These are phyloP conservation scores for Labrus mixtus DNA, from an alignment of 2,113 vertebrate genomes.

Conservation along the genomic window DNA sequence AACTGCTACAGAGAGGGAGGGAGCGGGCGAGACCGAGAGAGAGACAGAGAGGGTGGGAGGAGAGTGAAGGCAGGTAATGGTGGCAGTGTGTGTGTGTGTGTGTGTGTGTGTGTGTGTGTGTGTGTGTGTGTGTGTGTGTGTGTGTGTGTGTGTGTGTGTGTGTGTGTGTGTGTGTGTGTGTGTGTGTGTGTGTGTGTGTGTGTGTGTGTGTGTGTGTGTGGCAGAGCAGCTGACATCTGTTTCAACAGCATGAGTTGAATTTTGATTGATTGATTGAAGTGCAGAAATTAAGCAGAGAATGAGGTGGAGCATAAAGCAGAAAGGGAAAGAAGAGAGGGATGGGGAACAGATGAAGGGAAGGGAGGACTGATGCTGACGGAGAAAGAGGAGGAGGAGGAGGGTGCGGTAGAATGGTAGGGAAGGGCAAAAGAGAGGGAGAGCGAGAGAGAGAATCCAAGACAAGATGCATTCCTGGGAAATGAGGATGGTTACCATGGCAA, in stretches of 20 bases:
- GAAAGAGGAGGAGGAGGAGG: conserved; percentile 33
- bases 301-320: not conserved
- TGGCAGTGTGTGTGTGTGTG: conserved; percentile 1
- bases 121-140: conserved; percentile 15
- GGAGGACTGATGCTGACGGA: conserved; percentile 25
- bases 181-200: not conserved
- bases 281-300: not conserved
- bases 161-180: conserved; percentile 15
- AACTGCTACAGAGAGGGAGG: conserved; percentile 60
- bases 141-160: not conserved
- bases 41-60: not conserved
- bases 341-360: conserved; percentile 13
- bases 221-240: conserved; percentile 20
- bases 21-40: conserved; percentile 16
- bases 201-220: conserved; percentile 10
- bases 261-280: conserved; percentile 5
- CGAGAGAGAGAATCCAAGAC: conserved; percentile 57
- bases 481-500: conserved; percentile 84
- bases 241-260: not conserved
- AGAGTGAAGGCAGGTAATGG: not conserved
- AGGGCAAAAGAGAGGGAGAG: conserved; percentile 48
- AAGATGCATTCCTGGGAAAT: conserved; percentile 81
- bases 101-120: not conserved
- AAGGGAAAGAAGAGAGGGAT: not conserved
- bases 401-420: conserved; percentile 48